These are phyloP conservation scores for Andricus grossulariae DNA, from an alignment of 1,140 invertebrate genomes.

Conservation along the genomic window DNA sequence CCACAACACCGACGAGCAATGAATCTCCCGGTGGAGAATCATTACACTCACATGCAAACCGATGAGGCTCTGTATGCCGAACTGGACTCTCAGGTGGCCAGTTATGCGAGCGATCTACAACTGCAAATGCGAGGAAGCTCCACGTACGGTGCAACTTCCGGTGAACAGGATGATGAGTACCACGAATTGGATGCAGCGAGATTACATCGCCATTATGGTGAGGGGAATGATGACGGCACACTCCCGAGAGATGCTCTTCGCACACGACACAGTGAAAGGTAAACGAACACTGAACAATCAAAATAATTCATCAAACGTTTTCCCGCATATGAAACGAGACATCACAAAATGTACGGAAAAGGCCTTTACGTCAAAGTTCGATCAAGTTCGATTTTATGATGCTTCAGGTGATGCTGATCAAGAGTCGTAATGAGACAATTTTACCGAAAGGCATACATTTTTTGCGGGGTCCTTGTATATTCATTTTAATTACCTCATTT, in stretches of 20 bases:
- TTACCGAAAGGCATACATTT: too few relatives aligned
- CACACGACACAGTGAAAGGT: conserved; percentile 72
- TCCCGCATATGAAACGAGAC: too few relatives aligned
- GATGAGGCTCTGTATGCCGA: conserved; percentile 83
- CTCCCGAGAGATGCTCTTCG: conserved; percentile 67
- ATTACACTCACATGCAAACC: conserved; percentile 84
- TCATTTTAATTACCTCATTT: conserved; percentile 35
- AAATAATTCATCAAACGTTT: too few relatives aligned
- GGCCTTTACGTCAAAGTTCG: too few relatives aligned
- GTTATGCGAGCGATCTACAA: conserved; percentile 73
- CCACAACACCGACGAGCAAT: conserved; percentile 71
- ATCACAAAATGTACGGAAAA: too few relatives aligned
- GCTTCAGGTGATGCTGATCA: too few relatives aligned
- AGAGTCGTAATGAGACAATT: too few relatives aligned
- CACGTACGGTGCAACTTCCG: conserved; percentile 68
- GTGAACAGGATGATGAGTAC: conserved; percentile 72
- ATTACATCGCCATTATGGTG: conserved; percentile 72
- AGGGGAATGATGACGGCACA: conserved; percentile 63
- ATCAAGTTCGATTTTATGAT: too few relatives aligned
- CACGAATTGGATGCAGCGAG: conserved; percentile 73
- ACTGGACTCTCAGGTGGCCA: conserved; percentile 77
- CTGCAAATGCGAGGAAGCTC: conserved; percentile 71
- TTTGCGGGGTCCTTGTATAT: background rate
- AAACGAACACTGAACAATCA: conserved; percentile 2
- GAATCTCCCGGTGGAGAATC: conserved; percentile 80